Base-by-base conservation (phyloP, 2,113 vertebrate species). In the Esox niger region DNA sequence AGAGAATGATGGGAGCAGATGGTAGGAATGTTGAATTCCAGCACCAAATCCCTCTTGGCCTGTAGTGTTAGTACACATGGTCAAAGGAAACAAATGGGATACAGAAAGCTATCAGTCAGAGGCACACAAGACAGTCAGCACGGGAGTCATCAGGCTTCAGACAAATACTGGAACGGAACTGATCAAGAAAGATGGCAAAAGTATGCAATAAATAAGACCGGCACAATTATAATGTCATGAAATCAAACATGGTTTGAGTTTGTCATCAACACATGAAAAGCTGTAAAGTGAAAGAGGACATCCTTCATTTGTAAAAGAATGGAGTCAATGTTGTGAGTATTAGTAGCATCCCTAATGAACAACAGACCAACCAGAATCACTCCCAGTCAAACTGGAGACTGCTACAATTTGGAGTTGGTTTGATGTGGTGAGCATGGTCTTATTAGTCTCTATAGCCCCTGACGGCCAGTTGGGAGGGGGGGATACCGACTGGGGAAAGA, bases 51-150 rank as follows among this genome's bases (percentile, higher is more conserved):
- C 20, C 11, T 26, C 2, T 23, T 8, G 17, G 17, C 17, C 21
- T 7, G 15, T n/a, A 52, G 29, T 27, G 43, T 69, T 26, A 69
- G 68, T 61, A 69, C 38, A 49, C 57, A 69, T 54, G 67, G 62
- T 32, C n/a, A 23, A 31, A 20, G 23, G 21, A 52, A 62, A 43
- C 49, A 59, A 43, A 43, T 15, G 17, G 1, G 5, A 4, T 43
- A 17, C 11, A 38, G 15, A 38, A 13, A 13, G 35, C 2, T 15
- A 15, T 38, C 35, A 38, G 35, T 38, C 11, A 38, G 56, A 30
- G 31, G 30, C 29, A 11, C 35, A 11, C 23, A 47, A 27, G 55
- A 29, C n/a, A n/a, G n/a, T n/a, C n/a, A n/a, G n/a, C n/a, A n/a
- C n/a, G n/a, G n/a, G n/a, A n/a, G n/a, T n/a, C n/a, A n/a, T n/a